Percentiles rank a stretch among this genome's conserved stretches.
Conservation (phyloP, 2,797 vertebrate species). For the Galagoides demidoff region DNA sequence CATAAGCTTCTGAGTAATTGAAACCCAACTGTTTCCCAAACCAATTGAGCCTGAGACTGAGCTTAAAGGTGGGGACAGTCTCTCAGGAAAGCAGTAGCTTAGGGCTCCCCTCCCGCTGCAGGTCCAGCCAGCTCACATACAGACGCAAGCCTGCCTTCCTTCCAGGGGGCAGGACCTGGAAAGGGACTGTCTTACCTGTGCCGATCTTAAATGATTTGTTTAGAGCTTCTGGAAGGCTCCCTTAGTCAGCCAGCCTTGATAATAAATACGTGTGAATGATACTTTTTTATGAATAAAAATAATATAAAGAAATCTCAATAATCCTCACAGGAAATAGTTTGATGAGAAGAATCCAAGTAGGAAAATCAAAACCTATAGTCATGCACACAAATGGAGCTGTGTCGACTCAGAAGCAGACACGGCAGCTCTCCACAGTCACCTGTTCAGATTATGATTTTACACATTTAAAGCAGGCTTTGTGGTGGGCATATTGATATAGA, state of each 20-base stretch:
- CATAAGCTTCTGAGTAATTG: slow-evolving; percentile 25
- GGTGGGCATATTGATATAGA: neutral
- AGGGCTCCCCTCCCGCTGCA: neutral
- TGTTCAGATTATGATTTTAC: neutral
- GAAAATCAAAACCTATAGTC: neutral
- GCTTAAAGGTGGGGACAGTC: neutral
- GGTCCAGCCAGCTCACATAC: neutral
- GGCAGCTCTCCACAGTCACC: neutral
- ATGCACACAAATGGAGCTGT: neutral
- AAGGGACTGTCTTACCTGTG: neutral
- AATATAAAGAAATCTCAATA: neutral
- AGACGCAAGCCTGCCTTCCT: neutral
- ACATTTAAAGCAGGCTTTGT: slow-evolving; percentile 6
- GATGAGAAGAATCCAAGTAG: neutral
- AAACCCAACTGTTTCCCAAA: slow-evolving; percentile 30
- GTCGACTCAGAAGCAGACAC: neutral
- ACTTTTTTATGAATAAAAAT: neutral
- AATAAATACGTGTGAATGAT: neutral
- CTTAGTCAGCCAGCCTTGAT: neutral
- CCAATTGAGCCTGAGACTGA: neutral
- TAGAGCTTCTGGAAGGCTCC: neutral
- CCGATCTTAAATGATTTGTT: neutral
- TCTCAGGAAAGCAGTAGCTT: slow-evolving; percentile 7
- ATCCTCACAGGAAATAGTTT: neutral
- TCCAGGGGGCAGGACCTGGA: neutral